Conservation (phyloP, 1,140 invertebrate species). For the Drosophila arawakana region DNA sequence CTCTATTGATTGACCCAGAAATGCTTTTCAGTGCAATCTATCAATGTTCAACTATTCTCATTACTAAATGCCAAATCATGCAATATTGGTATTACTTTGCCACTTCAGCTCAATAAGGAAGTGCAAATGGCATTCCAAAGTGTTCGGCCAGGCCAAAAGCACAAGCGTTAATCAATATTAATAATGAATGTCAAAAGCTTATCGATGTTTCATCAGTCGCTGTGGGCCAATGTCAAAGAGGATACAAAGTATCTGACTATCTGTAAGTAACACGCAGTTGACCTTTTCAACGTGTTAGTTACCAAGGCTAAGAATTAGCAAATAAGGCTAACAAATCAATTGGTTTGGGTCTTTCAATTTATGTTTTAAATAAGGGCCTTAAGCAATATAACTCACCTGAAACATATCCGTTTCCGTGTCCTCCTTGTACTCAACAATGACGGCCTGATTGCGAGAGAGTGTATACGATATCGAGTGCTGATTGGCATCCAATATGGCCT, state of each 20-base stretch:
- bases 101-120: conserved; percentile 52
- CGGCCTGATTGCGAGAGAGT: conserved; percentile 96
- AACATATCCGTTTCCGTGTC: conserved; percentile 99
- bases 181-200: conserved; percentile 52
- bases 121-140: conserved; percentile 23
- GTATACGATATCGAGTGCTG: conserved; percentile 99
- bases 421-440: conserved; percentile 98
- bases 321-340: conserved; percentile 19
- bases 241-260: conserved; percentile 39
- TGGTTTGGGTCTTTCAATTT: too few relatives aligned
- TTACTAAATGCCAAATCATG: conserved; percentile 67
- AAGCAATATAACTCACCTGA: conserved; percentile 88
- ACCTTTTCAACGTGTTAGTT: conserved; percentile 36
- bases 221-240: conserved; percentile 31
- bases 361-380: too few relatives aligned
- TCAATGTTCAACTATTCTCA: conserved; percentile 35
- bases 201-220: background rate
- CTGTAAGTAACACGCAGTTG: conserved; percentile 28
- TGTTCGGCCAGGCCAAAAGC: conserved; percentile 13
- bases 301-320: background rate
- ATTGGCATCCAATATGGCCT: conserved; percentile 95
- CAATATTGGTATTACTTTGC: conserved; percentile 52
- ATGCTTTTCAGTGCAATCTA: conserved; percentile 42
- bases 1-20: conserved; percentile 35
- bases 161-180: conserved; percentile 52